Evolutionary conservation across 2,888 invertebrate species (phyloP), one percentile per base, ranked within the genome.

Genomic region (Onchidella celtica): DNA sequence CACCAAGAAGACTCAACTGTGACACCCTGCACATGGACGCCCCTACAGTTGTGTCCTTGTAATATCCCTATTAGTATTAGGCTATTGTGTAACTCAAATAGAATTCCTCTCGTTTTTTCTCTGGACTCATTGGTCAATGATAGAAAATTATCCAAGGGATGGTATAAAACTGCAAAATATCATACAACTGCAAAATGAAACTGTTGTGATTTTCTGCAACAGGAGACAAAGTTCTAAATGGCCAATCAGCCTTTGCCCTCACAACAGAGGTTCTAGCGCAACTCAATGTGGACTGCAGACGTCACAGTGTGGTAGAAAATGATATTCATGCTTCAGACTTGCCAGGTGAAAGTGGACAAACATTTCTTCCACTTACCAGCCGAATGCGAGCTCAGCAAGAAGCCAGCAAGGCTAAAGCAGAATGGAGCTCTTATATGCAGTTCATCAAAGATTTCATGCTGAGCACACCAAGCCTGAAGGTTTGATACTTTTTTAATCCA

Each of bases 151-250:
- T n/a, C n/a, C n/a, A n/a, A n/a, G n/a, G n/a, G n/a, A n/a, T n/a
- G n/a, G n/a, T n/a, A n/a, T n/a, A n/a, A n/a, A n/a, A n/a, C n/a
- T n/a, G n/a, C n/a, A n/a, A n/a, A n/a, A n/a, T n/a, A n/a, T n/a
- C n/a, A n/a, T n/a, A n/a, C n/a, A n/a, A n/a, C n/a, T n/a, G n/a
- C n/a, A n/a, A n/a, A n/a, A n/a, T n/a, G n/a, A n/a, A n/a, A n/a
- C n/a, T n/a, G n/a, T n/a, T n/a, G n/a, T n/a, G n/a, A n/a, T 34
- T 70, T 38, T 40, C 68, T 76, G 70, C 83, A 86, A 24, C 87
- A 91, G 91, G 89, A 34, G 89, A 90, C 66, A 87, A 85, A 72
- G 88, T 92, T 36, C 82, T 91, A 24, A 87, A 84, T 55, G 91
- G 91, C 4, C 86, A 88, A 32, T 87, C 88, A 38, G 88, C 88